These are phyloP conservation scores for Muscidifurax raptorellus DNA, from an alignment of 1,140 invertebrate genomes.

Conservation along the genomic window DNA sequence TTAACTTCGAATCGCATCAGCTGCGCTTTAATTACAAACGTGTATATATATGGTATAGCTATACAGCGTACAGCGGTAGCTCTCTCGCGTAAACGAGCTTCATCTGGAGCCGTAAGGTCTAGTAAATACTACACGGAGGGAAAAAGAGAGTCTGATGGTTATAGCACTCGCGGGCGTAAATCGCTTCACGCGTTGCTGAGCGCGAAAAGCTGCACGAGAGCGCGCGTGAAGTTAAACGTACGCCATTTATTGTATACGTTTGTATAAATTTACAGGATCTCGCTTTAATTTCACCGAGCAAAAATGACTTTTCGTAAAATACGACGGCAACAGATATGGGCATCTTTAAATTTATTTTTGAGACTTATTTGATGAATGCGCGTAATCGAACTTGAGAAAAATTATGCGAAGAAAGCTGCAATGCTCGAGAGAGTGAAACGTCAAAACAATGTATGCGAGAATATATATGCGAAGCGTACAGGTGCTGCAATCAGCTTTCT, in stretches of 20 bases:
- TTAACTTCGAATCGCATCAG: not conserved
- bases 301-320: not conserved
- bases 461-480: not conserved
- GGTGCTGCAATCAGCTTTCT: constrained; percentile 24
- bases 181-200: not conserved
- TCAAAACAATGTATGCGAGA: constrained; percentile 37
- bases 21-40: no score
- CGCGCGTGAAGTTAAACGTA: not conserved
- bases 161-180: not conserved
- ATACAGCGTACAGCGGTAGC: no score
- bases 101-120: not conserved
- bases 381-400: not conserved
- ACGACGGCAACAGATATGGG: not conserved
- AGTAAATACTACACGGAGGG: not conserved
- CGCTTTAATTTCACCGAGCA: not conserved
- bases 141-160: not conserved
- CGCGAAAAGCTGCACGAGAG: not conserved
- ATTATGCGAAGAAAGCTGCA: constrained; percentile 1
- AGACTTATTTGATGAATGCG: not conserved
- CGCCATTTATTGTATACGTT: not conserved
- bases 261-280: not conserved
- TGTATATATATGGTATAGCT: no score
- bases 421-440: constrained; percentile 35
- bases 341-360: not conserved
- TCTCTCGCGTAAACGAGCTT: not conserved